phyloP scores from a whole-genome alignment of 1,140 invertebrate genomes.

The Euura lappo region DNA sequence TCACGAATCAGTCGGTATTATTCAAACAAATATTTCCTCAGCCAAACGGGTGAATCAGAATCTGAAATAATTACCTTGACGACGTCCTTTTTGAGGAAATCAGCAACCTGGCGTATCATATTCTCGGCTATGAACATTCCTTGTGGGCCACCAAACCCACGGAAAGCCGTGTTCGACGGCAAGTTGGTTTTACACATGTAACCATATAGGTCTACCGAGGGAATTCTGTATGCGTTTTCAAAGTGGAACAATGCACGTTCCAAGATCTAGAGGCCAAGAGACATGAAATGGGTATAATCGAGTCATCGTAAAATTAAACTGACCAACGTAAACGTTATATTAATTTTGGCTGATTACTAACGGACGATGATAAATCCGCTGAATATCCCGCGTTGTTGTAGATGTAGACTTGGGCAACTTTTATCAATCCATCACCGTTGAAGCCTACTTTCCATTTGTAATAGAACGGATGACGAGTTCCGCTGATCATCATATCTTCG shows the following conservation, averaged over 20 bases:
- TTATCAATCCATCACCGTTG: conserved; percentile 74
- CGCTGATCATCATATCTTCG: conserved; percentile 91
- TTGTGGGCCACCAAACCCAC: conserved; percentile 90
- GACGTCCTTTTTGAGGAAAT: conserved; percentile 68
- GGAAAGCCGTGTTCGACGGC: conserved; percentile 88
- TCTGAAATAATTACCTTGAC: conserved; percentile 50
- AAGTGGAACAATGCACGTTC: conserved; percentile 81
- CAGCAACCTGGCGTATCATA: conserved; percentile 79
- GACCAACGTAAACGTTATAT: neutral
- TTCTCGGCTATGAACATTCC: conserved; percentile 86
- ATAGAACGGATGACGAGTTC: conserved; percentile 87
- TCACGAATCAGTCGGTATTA: conserved; percentile 46
- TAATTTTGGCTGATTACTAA: conserved; percentile 57
- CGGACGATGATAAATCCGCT: conserved; percentile 80
- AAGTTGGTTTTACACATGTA: conserved; percentile 84
- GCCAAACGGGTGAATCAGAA: neutral
- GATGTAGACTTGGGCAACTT: conserved; percentile 73
- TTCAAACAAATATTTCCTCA: neutral
- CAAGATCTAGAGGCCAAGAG: conserved; percentile 64
- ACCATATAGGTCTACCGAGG: conserved; percentile 70
- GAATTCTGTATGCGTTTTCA: conserved; percentile 80
- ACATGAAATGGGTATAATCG: neutral
- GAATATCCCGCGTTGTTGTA: conserved; percentile 88
- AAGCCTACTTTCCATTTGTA: conserved; percentile 88
- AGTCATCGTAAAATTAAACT: too few species aligned